These are phyloP conservation scores for Pocillopora verrucosa DNA, from an alignment of 64 coral and sea anemone genomes.

Conservation along the genomic window DNA sequence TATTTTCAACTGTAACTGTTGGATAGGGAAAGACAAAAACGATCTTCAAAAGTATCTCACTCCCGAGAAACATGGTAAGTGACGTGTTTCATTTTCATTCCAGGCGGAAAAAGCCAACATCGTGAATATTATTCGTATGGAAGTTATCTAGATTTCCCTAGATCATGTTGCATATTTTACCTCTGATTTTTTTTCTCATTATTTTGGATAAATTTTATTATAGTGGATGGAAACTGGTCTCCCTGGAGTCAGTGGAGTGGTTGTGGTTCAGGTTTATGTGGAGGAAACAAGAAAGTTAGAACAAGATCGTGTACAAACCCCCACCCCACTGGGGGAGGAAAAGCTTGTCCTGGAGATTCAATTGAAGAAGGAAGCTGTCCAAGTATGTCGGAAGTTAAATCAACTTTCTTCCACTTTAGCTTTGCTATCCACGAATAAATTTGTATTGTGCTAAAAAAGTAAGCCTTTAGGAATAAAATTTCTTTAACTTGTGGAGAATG, in stretches of 20 bases:
- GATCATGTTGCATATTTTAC: no score
- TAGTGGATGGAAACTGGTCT: slow-evolving; percentile 46
- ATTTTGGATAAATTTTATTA: neutral
- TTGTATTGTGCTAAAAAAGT: no score
- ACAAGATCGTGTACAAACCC: slow-evolving; percentile 53
- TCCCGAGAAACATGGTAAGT: slow-evolving; percentile 27
- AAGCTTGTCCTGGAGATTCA: slow-evolving; percentile 24
- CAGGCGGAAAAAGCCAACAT: neutral
- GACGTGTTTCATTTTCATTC: no score
- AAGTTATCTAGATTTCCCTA: no score
- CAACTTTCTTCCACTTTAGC: neutral
- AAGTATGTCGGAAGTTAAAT: neutral
- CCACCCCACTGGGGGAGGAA: slow-evolving; percentile 35
- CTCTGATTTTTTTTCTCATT: neutral
- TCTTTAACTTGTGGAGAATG: no score
- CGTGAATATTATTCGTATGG: no score
- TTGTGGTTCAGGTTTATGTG: slow-evolving; percentile 37
- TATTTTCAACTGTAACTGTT: slow-evolving; percentile 46
- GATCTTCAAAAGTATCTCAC: slow-evolving; percentile 1
- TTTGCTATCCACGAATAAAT: no score
- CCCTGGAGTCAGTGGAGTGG: slow-evolving; percentile 52
- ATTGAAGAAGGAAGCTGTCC: slow-evolving; percentile 31
- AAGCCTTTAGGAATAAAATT: no score
- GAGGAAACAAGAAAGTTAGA: slow-evolving; percentile 46
- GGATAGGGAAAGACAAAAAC: slow-evolving; percentile 51